Evolutionary conservation across 2,888 invertebrate genomes (phyloP), one percentile per base, ranked within the genome.

Genomic region (Amorpha juglandis): DNA sequence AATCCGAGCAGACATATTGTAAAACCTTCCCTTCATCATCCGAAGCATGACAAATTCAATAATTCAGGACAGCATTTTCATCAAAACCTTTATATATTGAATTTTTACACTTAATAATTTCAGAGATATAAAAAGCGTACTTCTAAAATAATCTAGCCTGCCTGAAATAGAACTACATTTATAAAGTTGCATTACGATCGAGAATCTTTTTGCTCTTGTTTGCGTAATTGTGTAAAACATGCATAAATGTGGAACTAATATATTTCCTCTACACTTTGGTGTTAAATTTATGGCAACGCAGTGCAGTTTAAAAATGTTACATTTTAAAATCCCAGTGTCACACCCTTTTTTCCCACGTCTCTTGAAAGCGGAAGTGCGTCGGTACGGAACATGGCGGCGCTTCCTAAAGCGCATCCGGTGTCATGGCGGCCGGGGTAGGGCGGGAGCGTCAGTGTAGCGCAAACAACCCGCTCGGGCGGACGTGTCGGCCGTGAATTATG

Each of bases 401-500:
- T 68, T 65, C 63, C 68, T 63, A 38, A 47, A 64, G 63, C 33
- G 63, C 51, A 58, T 68, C 68, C 65, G 65, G 63, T 47, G 63
- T 52, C 65, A 63, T 65, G 68, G 68, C 63, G 63, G 19, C 47
- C 7, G 63, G 42, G 33, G 33, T 35, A 38, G 63, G 42, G 33
- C 48, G 50, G 38, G 27, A 58, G 50, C 33, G 45, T 27, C 63
- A 71, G 65, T 68, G 63, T 67, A 62, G 33, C 48, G 62, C 69
- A 62, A 63, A 68, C 64, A 47, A 66, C 66, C 48, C 68, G 16
- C 51, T 62, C 1, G 52, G 55, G 67, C 70, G 69, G 69, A 71
- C 72, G 74, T 67, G 63, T 63, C 65, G 53, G 45, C 14, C 19
- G 51, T 64, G 45, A 67, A 67, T 67, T 64, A 67, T 64, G 62